Conservation (phyloP, 2,888 invertebrate genomes). For the Lomographa bimaculata region DNA sequence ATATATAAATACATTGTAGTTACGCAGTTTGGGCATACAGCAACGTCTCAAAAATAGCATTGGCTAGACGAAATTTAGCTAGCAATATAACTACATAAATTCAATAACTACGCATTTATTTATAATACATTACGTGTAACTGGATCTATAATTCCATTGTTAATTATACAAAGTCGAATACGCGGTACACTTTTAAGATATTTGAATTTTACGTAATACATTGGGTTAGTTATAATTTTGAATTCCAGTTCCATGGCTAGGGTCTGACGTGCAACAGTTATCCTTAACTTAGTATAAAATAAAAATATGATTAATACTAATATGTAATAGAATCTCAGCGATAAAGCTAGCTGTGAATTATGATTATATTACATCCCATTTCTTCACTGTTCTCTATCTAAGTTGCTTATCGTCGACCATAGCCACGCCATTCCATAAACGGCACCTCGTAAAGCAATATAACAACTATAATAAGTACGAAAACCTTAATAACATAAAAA, state of each 20-base stretch:
- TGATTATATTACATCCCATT: constrained; percentile 2
- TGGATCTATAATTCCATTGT: constrained; percentile 40
- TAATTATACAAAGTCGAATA: constrained; percentile 29
- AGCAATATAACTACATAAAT: constrained; percentile 74
- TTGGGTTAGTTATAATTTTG: constrained; percentile 20
- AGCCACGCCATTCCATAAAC: constrained; percentile 14
- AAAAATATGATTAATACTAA: constrained; percentile 22
- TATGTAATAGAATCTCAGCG: constrained; percentile 17
- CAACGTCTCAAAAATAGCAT: constrained; percentile 81
- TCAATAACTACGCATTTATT: constrained; percentile 62
- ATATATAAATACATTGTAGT: constrained; percentile 77
- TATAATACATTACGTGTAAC: constrained; percentile 68
- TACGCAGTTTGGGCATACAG: constrained; percentile 69
- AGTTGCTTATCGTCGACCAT: not conserved
- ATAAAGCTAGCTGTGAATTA: constrained; percentile 15
- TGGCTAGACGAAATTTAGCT: constrained; percentile 80
- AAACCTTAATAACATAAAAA: constrained; percentile 65
- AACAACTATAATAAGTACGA: constrained; percentile 79
- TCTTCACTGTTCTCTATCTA: constrained; percentile 10
- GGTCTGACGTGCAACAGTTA: constrained; percentile 10
- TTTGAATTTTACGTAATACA: constrained; percentile 28
- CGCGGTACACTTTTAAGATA: constrained; percentile 28
- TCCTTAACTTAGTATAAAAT: constrained; percentile 16
- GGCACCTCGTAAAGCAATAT: constrained; percentile 67
- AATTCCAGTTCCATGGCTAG: constrained; percentile 21